Base-by-base conservation (phyloP, 1,140 invertebrate species). In the Thaumetopoea pityocampa region DNA sequence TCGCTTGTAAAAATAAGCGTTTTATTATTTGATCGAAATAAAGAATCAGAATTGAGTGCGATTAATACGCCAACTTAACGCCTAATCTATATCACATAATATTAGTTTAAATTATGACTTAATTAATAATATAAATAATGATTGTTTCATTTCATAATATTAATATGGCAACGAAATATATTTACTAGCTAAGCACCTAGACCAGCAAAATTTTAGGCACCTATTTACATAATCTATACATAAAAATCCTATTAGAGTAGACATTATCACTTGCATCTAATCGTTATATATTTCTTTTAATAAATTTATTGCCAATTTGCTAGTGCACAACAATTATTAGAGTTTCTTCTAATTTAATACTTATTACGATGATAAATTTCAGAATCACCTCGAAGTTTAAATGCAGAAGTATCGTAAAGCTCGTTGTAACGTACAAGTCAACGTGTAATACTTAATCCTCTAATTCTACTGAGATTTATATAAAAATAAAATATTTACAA, bases 81-180 rank as follows among this genome's bases (percentile, higher is more conserved):
- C 58, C 51, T 61, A 71, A 66, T 63, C 53, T 67, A 60, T 82
- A 80, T 82, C 78, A 80, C 74, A 82, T 63, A 56, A 51, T 60
- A 69, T 71, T 62, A 67, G 48, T 70, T 72, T 74, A 71, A 73
- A 72, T 79, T 78, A 77, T 70, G 61, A 78, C 67, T 82, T 78
- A 80, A 68, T 38, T 60, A 67, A 59, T 65, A 63, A 67, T 73
- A 81, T 80, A 80, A 80, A 80, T 78, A 78, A 79, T 71, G 63
- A 76, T 76, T 74, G n/a, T n/a, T n/a, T n/a, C n/a, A n/a, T n/a
- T 69, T 53, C 68, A 70, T 79, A 79, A 78, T 58, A 68, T 71
- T 80, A 80, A 82, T 80, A 83, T 80, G 78, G 76, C 76, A 83
- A 83, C 72, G 69, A 78, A 83, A 78, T 67, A 74, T 66, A 71